Evolutionary conservation across 2,888 invertebrate species (phyloP).

Genomic region (Ypsolopha sequella): DNA sequence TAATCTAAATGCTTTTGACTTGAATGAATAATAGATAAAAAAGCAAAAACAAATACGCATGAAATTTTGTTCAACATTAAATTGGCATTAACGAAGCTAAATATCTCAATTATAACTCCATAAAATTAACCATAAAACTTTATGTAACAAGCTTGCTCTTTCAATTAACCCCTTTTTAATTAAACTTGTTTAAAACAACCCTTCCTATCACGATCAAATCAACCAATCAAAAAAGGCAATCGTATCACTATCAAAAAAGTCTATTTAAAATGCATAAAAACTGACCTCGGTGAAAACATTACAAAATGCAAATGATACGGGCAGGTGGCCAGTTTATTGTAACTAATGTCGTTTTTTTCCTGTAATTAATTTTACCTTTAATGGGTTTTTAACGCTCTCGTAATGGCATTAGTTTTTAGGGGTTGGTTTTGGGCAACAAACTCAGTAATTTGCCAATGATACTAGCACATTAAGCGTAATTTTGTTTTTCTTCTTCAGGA

Average conservation of each 20-base stretch:
- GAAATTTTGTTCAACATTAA: too few relatives aligned
- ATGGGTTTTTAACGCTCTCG: conserved; percentile 19
- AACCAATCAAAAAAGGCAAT: neutral
- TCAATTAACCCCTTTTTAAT: too few relatives aligned
- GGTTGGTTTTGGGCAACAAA: neutral
- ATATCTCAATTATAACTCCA: too few relatives aligned
- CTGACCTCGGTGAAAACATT: neutral
- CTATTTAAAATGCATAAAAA: neutral
- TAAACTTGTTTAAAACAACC: neutral
- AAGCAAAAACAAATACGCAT: too few relatives aligned
- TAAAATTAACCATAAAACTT: too few relatives aligned
- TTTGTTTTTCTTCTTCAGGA: neutral
- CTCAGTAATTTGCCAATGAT: neutral
- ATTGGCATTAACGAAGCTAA: too few relatives aligned
- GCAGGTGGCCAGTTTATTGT: conserved; percentile 9
- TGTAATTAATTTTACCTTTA: conserved; percentile 20
- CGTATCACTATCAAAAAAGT: neutral
- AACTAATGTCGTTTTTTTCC: conserved; percentile 14
- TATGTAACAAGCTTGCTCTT: too few relatives aligned
- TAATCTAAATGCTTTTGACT: too few relatives aligned
- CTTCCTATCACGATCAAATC: neutral
- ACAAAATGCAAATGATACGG: neutral
- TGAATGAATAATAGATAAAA: too few relatives aligned
- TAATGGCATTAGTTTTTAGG: conserved; percentile 3
- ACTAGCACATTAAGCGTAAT: neutral